These are phyloP conservation scores for Nomada fucata DNA, from an alignment of 2,888 invertebrate genomes.

Conservation along the genomic window DNA sequence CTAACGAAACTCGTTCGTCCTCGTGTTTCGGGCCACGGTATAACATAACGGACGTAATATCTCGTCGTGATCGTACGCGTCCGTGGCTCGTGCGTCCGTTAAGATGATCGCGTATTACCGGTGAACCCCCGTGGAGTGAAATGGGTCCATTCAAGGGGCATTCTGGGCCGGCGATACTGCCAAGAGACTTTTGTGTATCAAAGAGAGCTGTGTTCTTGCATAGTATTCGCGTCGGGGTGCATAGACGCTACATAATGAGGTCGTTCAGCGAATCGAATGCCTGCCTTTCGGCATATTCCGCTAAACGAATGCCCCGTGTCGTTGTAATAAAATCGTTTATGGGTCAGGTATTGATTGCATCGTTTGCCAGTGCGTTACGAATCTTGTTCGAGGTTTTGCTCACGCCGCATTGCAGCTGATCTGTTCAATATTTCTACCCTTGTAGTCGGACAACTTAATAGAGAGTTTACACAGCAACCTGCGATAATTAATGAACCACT, in stretches of 20 bases:
- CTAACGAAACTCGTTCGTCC: slow-evolving; percentile 27
- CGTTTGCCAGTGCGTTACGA: slow-evolving; percentile 38
- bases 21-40: slow-evolving; percentile 29
- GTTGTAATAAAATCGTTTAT: slow-evolving; percentile 42
- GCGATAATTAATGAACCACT: too few species aligned
- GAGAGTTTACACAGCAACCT: too few species aligned
- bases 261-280: slow-evolving; percentile 42
- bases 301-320: slow-evolving; percentile 36
- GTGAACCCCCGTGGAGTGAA: slow-evolving; percentile 70
- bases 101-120: slow-evolving; percentile 72
- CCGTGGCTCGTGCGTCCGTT: slow-evolving; percentile 63
- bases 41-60: slow-evolving; percentile 61
- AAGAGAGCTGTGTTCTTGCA: slow-evolving; percentile 69
- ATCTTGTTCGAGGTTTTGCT: slow-evolving; percentile 27
- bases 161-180: slow-evolving; percentile 54
- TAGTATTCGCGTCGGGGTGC: slow-evolving; percentile 66
- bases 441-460: neutral
- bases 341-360: slow-evolving; percentile 35
- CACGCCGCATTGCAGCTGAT: neutral
- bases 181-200: slow-evolving; percentile 65
- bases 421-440: neutral
- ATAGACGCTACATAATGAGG: slow-evolving; percentile 70
- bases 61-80: slow-evolving; percentile 63
- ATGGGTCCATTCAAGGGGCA: slow-evolving; percentile 69
- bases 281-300: slow-evolving; percentile 26